Percentiles rank a stretch among this genome's conserved stretches.
These are phyloP conservation scores for Pituophis catenifer DNA, from an alignment of 2,113 vertebrate genomes.

Conservation along the genomic window DNA sequence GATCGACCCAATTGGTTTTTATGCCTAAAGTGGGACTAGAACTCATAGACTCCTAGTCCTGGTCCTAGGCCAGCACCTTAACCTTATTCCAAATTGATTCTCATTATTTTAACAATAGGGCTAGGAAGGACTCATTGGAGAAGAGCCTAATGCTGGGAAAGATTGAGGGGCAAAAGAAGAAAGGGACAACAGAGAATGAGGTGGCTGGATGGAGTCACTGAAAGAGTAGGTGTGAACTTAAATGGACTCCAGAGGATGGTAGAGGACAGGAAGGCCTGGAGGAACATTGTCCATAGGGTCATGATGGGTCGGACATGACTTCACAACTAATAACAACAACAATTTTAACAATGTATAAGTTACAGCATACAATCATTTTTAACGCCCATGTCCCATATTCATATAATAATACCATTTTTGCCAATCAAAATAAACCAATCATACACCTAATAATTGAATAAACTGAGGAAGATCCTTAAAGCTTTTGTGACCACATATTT, in stretches of 20 bases:
- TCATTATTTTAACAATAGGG: not conserved
- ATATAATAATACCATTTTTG: not conserved
- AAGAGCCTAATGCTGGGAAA: too few relatives aligned
- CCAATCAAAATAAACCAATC: not conserved
- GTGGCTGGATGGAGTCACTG: too few relatives aligned
- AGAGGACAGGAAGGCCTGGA: too few relatives aligned
- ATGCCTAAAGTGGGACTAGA: not conserved
- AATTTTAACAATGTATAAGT: not conserved
- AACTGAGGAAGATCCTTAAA: not conserved
- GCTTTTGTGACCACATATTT: not conserved
- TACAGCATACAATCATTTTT: not conserved
- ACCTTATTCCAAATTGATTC: not conserved
- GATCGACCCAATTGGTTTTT: not conserved
- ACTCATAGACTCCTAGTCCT: not conserved
- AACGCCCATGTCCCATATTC: not conserved
- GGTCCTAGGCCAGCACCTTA: not conserved
- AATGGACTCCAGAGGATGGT: too few relatives aligned
- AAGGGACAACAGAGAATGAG: too few relatives aligned
- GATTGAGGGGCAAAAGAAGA: too few relatives aligned
- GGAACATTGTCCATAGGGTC: too few relatives aligned
- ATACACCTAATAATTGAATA: not conserved
- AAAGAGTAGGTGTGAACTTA: too few relatives aligned
- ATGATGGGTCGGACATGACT: too few relatives aligned
- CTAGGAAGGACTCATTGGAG: too few relatives aligned
- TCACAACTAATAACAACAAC: too few relatives aligned